Base-by-base conservation (phyloP, 2,888 invertebrate species). In the Fragum whitleyi region DNA sequence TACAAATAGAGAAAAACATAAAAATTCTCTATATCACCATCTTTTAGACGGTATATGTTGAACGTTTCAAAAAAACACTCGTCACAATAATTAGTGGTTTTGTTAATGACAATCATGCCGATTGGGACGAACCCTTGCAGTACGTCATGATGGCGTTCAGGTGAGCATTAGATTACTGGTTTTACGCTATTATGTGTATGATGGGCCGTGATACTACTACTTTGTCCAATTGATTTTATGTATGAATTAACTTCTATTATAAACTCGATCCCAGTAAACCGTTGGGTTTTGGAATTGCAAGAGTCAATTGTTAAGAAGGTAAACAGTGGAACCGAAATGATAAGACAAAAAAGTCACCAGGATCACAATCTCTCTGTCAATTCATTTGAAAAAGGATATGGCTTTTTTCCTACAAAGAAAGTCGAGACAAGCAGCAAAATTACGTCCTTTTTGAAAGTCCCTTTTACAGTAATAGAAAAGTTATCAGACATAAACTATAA, bases 271-370 rank as follows among this genome's bases (percentile, higher is more conserved):
- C 78, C 78, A 0, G 14, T 21, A n/a, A 62, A 73, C 47, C 61
- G 51, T 28, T 77, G 77, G 77, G 77, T 39, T n/a, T 79, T 71
- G 75, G 67, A 59, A 21, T 9, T 79, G 47, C 36, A 72, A 71
- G 79, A 75, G 36, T 28, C 32, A n/a, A 69, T 69, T 16, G 53
- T 74, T 55, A 23, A 3, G 21, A 11, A 11, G 16, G 47, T 47
- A 47, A 53, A 55, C 28, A 32, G 29, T 16, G 23, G 55, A 47
- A 65, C n/a, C 19, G 65, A 32, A 21, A 77, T 77, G 57, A 29
- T 11, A 1, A n/a, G 70, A 14, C 79, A 79, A 28, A 79, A 74
- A 67, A 62, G 73, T 14, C 62, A 74, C 39, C 73, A 78, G 47
- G 74, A 69, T 47, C 55, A 21, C 19, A 55, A 59, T n/a, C 21